Conservation (phyloP, 2,113 vertebrate genomes). For the Hoplias malabaricus region DNA sequence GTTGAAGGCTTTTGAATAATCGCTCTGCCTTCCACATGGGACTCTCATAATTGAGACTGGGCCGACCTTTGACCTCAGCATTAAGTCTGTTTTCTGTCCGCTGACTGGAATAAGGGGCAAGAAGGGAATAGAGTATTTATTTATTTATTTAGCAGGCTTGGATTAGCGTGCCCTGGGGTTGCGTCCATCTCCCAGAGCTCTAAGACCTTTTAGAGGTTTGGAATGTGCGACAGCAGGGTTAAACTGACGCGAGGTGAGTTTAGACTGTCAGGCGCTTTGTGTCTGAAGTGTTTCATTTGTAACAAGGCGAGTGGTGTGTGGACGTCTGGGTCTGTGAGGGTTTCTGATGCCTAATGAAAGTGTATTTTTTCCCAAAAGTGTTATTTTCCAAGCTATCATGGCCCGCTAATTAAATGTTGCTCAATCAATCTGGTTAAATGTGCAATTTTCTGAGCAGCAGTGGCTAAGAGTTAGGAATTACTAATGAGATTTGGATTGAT, state of each 20-base stretch:
- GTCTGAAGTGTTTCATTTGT: neutral
- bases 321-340: neutral
- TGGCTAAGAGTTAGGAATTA: neutral
- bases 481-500: neutral
- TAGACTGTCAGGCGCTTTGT: neutral
- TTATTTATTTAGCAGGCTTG: conserved; percentile 29
- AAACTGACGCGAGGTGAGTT: neutral
- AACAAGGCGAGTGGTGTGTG: neutral
- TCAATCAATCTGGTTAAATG: neutral
- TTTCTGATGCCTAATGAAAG: neutral
- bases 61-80: conserved; percentile 6
- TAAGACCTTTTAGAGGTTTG: neutral
- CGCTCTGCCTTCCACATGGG: neutral
- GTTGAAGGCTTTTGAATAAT: conserved; percentile 27
- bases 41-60: conserved; percentile 33
- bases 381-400: neutral
- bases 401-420: neutral
- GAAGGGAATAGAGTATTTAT: neutral
- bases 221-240: neutral
- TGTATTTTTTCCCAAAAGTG: neutral
- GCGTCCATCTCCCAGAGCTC: neutral
- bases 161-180: neutral
- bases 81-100: conserved; percentile 33
- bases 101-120: neutral
- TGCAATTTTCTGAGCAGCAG: neutral